Base-by-base conservation (phyloP, 2,113 vertebrate genomes). In the Sapajus apella region DNA sequence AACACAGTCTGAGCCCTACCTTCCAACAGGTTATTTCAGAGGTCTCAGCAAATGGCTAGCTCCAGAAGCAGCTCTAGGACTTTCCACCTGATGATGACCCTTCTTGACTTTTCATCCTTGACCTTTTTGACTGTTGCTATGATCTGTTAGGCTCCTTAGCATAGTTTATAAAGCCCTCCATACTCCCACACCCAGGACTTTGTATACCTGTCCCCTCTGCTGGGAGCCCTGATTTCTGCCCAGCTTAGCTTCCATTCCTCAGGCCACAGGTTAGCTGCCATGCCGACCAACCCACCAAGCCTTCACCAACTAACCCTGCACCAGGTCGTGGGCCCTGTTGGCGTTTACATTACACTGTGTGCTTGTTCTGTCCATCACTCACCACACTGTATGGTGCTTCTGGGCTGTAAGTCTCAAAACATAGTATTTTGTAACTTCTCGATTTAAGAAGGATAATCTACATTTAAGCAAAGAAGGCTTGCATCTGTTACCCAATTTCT, bases 311-410 rank as follows among this genome's bases (percentile, higher is more conserved):
- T 43, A n/a, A 1, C 1, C 23, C 50, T 56, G 3, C 6, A 43
- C 9, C 45, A 14, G 47, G 25, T 37, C 3, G 0, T 27, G 21
- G 45, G 30, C 9, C 9, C 37, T 45, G 1, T 2, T 13, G 37
- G 25, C 11, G 16, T 50, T 76, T 45, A 20, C 14, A 5, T 12
- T 8, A 1, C 16, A 0, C 17, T 70, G 1, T 6, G 37, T 45
- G 11, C 9, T 12, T 76, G 20, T 27, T 72, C 37, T 16, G 1
- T 1, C 6, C 2, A 10, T 61, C 12, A 18, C 1, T 8, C 40
- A 27, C 17, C 2, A 4, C 0, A 8, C 27, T 50, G 82, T 55
- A 13, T 10, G 9, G 37, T 73, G 61, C 5, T 56, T 92, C 25
- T 76, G 6, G 13, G 35, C 30, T n/a, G 0, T 14, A 83, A 56